Percentiles rank a stretch among this genome's conserved stretches.
These are phyloP conservation scores for Tricholauxania praeusta DNA, from an alignment of 2,888 invertebrate genomes.

Conservation along the genomic window DNA sequence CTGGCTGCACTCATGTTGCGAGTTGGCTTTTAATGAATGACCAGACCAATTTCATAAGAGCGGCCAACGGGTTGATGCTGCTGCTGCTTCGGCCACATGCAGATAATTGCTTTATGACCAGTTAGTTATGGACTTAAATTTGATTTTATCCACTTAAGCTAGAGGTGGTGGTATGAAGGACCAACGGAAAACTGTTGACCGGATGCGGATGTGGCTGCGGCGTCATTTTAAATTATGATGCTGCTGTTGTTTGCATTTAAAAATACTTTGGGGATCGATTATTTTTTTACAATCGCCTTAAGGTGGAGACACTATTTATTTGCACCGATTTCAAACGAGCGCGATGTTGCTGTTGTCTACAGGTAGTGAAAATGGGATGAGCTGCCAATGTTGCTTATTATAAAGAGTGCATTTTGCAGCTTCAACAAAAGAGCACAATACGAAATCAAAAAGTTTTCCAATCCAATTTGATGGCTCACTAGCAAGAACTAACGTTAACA, in stretches of 20 bases:
- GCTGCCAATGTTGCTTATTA: conserved; percentile 10
- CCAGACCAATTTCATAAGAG: not conserved
- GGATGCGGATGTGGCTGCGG: conserved; percentile 21
- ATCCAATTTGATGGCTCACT: conserved; percentile 34
- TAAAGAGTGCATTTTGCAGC: conserved; percentile 14
- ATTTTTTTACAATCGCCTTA: conserved; percentile 30
- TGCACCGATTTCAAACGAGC: conserved; percentile 12
- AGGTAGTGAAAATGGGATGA: not conserved
- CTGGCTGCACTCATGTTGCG: not conserved
- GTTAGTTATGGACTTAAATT: conserved; percentile 63
- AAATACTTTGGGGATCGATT: conserved; percentile 44
- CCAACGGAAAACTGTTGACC: not conserved
- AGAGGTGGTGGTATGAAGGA: not conserved
- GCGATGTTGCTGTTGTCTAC: not conserved
- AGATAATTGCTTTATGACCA: conserved; percentile 67
- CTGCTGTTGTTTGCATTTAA: conserved; percentile 36
- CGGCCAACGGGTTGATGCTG: not conserved
- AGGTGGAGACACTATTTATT: conserved; percentile 33
- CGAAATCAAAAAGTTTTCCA: conserved; percentile 39
- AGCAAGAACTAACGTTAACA: conserved; percentile 31
- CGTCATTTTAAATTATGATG: conserved; percentile 40
- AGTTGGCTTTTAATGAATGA: not conserved
- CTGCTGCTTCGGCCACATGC: conserved; percentile 58
- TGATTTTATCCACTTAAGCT: conserved; percentile 51
- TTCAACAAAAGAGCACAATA: not conserved